phyloP scores from a whole-genome alignment of 2,113 vertebrate species.

The Dasyurus viverrinus region DNA sequence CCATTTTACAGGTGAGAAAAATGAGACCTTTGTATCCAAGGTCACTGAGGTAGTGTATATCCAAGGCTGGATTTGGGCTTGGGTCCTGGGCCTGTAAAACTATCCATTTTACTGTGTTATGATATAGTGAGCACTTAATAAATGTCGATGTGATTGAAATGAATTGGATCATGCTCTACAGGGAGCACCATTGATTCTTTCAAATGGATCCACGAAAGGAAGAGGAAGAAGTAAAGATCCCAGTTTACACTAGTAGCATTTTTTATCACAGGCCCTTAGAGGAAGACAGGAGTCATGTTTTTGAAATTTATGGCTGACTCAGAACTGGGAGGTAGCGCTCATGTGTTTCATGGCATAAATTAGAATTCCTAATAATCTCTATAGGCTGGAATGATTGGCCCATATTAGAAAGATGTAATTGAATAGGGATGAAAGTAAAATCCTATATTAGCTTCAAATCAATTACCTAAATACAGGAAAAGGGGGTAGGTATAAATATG shows the following conservation, averaged over 20 bases:
- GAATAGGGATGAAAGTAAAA: background rate
- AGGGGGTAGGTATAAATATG: background rate
- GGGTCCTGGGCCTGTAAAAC: background rate
- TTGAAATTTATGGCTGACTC: background rate
- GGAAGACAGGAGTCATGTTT: background rate
- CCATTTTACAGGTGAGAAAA: background rate
- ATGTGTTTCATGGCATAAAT: background rate
- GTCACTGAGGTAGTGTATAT: background rate
- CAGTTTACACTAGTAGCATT: background rate
- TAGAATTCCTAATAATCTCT: background rate
- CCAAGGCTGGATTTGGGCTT: background rate
- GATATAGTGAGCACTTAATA: background rate
- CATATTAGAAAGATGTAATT: background rate
- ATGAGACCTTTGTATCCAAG: background rate
- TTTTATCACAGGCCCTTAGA: background rate
- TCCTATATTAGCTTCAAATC: background rate
- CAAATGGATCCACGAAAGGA: background rate
- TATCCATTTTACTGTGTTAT: background rate
- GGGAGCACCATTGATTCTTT: background rate
- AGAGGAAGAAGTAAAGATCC: background rate
- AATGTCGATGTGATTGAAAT: background rate
- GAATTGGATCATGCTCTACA: background rate
- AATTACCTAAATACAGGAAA: background rate
- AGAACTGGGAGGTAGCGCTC: background rate
- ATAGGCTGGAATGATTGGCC: background rate